Percentiles rank a stretch among this genome's conserved stretches.
Evolutionary conservation across 1,140 invertebrate species (phyloP).

Genomic region (Saccostrea echinata): DNA sequence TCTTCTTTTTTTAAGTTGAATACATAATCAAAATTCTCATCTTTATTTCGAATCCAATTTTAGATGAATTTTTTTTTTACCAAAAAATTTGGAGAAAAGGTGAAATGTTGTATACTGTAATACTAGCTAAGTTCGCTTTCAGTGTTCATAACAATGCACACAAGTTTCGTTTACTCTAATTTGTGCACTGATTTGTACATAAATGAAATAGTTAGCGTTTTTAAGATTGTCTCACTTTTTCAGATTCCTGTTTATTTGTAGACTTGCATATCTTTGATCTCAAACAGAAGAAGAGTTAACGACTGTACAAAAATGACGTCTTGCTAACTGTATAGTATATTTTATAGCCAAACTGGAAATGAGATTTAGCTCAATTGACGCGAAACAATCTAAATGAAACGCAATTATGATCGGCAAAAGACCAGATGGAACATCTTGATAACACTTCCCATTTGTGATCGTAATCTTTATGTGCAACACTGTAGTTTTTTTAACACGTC

Average conservation of each 20-base stretch:
- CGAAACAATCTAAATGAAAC: constrained; percentile 36
- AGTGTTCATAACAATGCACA: too few species aligned
- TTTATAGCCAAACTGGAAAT: neutral
- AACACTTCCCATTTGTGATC: constrained; percentile 7
- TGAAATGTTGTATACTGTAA: too few species aligned
- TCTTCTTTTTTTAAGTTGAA: too few species aligned
- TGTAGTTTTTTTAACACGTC: constrained; percentile 32
- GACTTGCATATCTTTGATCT: neutral
- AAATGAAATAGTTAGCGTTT: neutral
- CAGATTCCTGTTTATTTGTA: neutral
- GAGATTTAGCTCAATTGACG: constrained; percentile 18
- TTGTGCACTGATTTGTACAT: neutral
- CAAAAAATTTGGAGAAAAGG: too few species aligned
- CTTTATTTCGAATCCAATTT: too few species aligned
- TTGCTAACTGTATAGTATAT: neutral
- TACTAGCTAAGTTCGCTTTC: too few species aligned
- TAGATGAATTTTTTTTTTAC: too few species aligned
- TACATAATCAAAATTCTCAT: too few species aligned
- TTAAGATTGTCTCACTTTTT: neutral
- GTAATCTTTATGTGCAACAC: neutral
- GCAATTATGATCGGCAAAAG: constrained; percentile 3
- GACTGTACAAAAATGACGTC: neutral
- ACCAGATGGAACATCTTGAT: constrained; percentile 27
- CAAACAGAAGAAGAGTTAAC: neutral
- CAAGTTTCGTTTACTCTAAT: too few species aligned